Evolutionary conservation across 2,797 vertebrate species (phyloP).

Genomic region (Halcyon chelicuti): DNA sequence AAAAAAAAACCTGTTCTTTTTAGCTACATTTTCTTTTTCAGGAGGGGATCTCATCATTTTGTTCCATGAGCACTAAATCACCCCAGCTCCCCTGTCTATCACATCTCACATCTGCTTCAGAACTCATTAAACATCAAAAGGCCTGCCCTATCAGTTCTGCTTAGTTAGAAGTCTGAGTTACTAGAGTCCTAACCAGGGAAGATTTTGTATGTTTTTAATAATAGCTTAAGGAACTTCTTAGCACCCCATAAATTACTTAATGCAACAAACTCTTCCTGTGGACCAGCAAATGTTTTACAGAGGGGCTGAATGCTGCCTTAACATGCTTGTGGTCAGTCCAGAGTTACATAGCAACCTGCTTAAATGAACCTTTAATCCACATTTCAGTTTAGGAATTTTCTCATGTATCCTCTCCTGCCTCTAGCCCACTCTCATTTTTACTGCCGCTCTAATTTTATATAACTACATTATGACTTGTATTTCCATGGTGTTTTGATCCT

Average conservation of each 20-base stretch:
- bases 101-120: slow-evolving; percentile 83
- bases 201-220: slow-evolving; percentile 85
- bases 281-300: slow-evolving; percentile 73
- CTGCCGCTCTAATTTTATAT: slow-evolving; percentile 46
- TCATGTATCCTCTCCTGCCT: background rate
- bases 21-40: slow-evolving; percentile 77
- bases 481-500: background rate
- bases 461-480: slow-evolving; percentile 23
- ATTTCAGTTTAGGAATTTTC: slow-evolving; percentile 36
- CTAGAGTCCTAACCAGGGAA: slow-evolving; percentile 78
- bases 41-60: slow-evolving; percentile 76
- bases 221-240: slow-evolving; percentile 86
- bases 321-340: slow-evolving; percentile 64
- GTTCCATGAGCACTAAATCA: slow-evolving; percentile 82
- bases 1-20: slow-evolving; percentile 45
- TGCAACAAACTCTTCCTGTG: slow-evolving; percentile 81
- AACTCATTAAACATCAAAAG: slow-evolving; percentile 87
- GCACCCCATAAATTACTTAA: slow-evolving; percentile 86
- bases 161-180: slow-evolving; percentile 84
- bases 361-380: slow-evolving; percentile 58
- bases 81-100: slow-evolving; percentile 75
- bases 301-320: slow-evolving; percentile 63
- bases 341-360: slow-evolving; percentile 45
- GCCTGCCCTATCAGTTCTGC: slow-evolving; percentile 81
- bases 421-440: slow-evolving; percentile 31